Evolutionary conservation across 1,140 invertebrate species (phyloP), one percentile per base, ranked within the genome.

Genomic region (Hylaeus volcanicus): DNA sequence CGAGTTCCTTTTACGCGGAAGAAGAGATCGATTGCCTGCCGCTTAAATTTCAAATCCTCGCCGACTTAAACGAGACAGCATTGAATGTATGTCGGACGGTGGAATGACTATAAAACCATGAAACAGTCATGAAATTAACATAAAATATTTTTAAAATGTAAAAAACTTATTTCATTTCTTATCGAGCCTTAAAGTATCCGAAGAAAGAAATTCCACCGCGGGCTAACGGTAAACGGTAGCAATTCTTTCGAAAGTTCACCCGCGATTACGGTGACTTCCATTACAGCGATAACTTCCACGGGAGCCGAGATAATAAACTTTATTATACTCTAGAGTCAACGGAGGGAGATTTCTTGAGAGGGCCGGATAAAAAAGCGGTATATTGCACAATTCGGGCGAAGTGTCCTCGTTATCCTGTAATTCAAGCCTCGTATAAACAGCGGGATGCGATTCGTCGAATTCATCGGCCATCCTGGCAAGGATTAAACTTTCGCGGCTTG

Each of bases 401-500:
- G 70, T 64, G 15, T 51, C 9, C 77, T 74, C 77, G 70, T 79
- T 79, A 64, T 55, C n/a, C 61, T 11, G 41, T 58, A 73, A 79
- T 79, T 79, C 51, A 39, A 48, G 48, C 9, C 12, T 12, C 41
- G 56, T 79, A 65, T 39, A 45, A 58, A 48, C 41, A 63, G 14
- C 37, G n/a, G 1, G 45, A 66, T 12, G 72, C 64, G 65, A 76
- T 81, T 58, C 65, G 39, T 76, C 73, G 65, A 64, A 51, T 26
- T 26, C 58, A 37, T 79, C 12, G 69, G 12, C 61, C 56, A 60
- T 82, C 66, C 15, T 8, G 14, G 39, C 3, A 61, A 37, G 65
- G 82, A 84, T 84, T 84, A 84, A 76, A 82, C 39, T 84, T 81
- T 72, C 79, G 63, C 65, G 39, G 15, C 48, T 71, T 84, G 61